phyloP scores from a whole-genome alignment of 2,113 vertebrate species.

The Rutilus rutilus region DNA sequence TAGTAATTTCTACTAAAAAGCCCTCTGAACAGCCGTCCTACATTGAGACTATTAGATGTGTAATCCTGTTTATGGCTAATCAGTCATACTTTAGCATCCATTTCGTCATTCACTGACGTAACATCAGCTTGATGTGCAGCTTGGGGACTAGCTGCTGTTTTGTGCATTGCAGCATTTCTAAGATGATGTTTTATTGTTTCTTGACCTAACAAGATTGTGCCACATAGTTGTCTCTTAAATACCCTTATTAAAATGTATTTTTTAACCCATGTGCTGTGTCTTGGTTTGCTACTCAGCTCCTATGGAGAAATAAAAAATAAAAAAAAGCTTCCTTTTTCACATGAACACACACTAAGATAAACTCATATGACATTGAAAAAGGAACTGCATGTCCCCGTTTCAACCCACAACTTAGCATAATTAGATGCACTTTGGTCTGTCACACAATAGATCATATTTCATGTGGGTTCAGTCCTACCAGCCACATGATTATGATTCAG shows the following conservation, averaged over 20 bases:
- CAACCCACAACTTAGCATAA: background rate
- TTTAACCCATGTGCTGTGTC: background rate
- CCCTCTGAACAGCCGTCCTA: background rate
- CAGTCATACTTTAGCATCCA: constrained; percentile 25
- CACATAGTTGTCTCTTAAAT: background rate
- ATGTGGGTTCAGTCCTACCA: background rate
- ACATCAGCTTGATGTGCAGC: constrained; percentile 8
- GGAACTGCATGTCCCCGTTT: background rate
- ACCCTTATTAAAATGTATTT: background rate
- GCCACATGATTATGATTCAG: background rate
- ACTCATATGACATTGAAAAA: background rate
- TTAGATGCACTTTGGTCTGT: background rate
- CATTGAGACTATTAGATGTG: constrained; percentile 18
- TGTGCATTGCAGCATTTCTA: constrained; percentile 19
- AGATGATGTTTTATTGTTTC: background rate
- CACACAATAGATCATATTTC: background rate
- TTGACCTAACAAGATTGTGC: constrained; percentile 1
- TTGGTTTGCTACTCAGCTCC: background rate
- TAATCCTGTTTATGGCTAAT: constrained; percentile 39
- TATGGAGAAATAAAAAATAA: background rate
- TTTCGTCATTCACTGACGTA: too few relatives aligned
- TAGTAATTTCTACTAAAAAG: constrained; percentile 11
- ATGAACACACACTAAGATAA: background rate
- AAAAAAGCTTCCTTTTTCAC: constrained; percentile 6
- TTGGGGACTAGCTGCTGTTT: constrained; percentile 5